A percentile compares a stretch with the other conserved stretches of the same genome.
These are phyloP conservation scores for Bombylius major DNA, from an alignment of 2,888 invertebrate species.

Conservation along the genomic window DNA sequence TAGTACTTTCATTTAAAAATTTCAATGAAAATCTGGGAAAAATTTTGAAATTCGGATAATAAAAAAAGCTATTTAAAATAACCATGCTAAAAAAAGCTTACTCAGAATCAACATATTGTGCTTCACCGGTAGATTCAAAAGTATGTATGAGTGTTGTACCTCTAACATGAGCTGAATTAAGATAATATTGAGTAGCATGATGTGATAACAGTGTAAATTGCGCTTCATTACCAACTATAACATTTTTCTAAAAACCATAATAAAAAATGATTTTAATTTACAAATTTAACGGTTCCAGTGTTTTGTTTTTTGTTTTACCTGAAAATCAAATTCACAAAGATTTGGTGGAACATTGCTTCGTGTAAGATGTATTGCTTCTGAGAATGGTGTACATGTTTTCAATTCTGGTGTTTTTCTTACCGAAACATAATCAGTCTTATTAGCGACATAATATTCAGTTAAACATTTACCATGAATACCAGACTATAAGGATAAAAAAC, in stretches of 20 bases:
- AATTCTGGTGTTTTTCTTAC: slow-evolving; percentile 35
- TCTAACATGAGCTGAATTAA: slow-evolving; percentile 32
- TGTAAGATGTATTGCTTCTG: slow-evolving; percentile 33
- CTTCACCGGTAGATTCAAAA: slow-evolving; percentile 36
- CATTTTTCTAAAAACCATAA: slow-evolving; percentile 23
- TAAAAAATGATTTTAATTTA: not conserved
- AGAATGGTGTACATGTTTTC: slow-evolving; percentile 30
- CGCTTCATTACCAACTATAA: slow-evolving; percentile 35
- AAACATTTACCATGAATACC: slow-evolving; percentile 45
- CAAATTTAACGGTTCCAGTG: not conserved
- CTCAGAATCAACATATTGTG: slow-evolving; percentile 35
- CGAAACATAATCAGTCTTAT: slow-evolving; percentile 32
- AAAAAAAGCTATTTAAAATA: not conserved
- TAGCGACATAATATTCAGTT: slow-evolving; percentile 37
- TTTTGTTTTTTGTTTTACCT: slow-evolving; percentile 10
- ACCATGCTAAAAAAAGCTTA: slow-evolving; percentile 13
- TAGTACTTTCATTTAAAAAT: slow-evolving; percentile 31
- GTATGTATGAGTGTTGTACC: slow-evolving; percentile 36
- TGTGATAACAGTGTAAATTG: slow-evolving; percentile 32
- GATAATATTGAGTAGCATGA: slow-evolving; percentile 30
- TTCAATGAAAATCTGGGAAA: slow-evolving; percentile 26
- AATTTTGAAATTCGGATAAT: not conserved
- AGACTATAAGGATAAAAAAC: slow-evolving; percentile 32
- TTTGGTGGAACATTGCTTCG: slow-evolving; percentile 36
- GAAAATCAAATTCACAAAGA: slow-evolving; percentile 34